phyloP scores from a whole-genome alignment of 2,113 vertebrate species.

The Rhodinocichla rosea region DNA sequence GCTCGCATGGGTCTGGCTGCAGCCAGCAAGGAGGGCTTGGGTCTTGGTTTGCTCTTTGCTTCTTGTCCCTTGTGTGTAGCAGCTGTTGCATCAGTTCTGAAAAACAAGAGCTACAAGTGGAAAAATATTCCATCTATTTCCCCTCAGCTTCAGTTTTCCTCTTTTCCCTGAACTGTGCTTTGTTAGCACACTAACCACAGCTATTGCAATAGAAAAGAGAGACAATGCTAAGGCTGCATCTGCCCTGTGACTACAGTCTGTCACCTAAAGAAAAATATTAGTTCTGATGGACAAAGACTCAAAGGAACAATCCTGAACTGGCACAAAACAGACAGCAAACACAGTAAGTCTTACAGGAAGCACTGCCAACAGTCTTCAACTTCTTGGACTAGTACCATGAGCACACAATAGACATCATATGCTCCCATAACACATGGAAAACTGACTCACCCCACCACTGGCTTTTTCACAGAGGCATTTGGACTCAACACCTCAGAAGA shows the following conservation, averaged over 20 bases:
- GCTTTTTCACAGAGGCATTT: constrained; percentile 59
- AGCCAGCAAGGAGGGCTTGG: constrained; percentile 68
- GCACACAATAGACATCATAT: background rate
- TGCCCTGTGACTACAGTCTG: background rate
- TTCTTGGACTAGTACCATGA: background rate
- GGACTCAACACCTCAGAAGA: constrained; percentile 26
- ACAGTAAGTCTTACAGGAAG: background rate
- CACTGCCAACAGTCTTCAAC: background rate
- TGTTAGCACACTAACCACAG: background rate
- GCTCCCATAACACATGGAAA: background rate
- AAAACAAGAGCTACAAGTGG: constrained; percentile 7
- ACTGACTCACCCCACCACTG: constrained; percentile 63
- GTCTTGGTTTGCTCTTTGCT: constrained; percentile 67
- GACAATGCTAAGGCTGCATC: background rate
- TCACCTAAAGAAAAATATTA: background rate
- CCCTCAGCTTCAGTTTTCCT: background rate
- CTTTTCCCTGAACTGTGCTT: background rate
- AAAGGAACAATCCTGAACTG: background rate
- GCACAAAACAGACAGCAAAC: background rate
- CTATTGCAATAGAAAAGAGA: background rate
- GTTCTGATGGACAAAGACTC: background rate
- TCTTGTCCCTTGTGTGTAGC: constrained; percentile 67
- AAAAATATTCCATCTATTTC: background rate
- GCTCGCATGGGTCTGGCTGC: constrained; percentile 88
- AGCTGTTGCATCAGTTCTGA: constrained; percentile 61